Base-by-base conservation (phyloP, 2,797 vertebrate genomes). In the Bryconaethiops microstoma region DNA sequence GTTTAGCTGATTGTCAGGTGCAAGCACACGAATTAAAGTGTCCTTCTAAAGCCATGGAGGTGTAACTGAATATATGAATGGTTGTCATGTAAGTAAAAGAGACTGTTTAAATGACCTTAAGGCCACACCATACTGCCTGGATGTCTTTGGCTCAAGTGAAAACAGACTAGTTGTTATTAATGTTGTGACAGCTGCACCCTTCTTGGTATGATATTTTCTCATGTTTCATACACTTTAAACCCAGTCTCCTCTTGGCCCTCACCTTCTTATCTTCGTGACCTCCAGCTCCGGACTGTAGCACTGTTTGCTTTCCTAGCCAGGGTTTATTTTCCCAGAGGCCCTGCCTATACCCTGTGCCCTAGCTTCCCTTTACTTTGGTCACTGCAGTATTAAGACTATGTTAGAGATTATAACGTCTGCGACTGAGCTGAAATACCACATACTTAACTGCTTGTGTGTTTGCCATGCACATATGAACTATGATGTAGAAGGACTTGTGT, bases 321-420 rank as follows among this genome's bases (percentile, higher is more conserved):
- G 52, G 45, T 23, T 73, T 83, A 52, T 76, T 78, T 65, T 81
- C 50, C 86, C 35, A 39, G 77, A 79, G 29, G 64, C 64, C 63
- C 64, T 21, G 64, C 17, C 40, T 67, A 42, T 45, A 67, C 39
- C 63, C 29, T 19, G 16, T 19, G 29, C 29, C 35, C 63, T 19
- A 65, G 63, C 64, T 40, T 42, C 17, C 17, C 19, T 42, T 40
- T 45, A 35, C 8, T 65, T 65, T 40, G 63, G 63, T 65, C 62
- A 74, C 75, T 70, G 78, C 78, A 80, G 48, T 74, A 42, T 74
- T 67, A 60, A 78, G 57, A 78, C 63, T 64, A 63, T 76, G 21
- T 21, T 70, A 25, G 29, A 80, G 70, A 70, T 84, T 69, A 80
- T 62, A 40, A 68, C 57, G 67, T 71, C 78, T 80, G 50, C 9